Base-by-base conservation (phyloP, 2,113 vertebrate species). In the Perognathus longimembris region DNA sequence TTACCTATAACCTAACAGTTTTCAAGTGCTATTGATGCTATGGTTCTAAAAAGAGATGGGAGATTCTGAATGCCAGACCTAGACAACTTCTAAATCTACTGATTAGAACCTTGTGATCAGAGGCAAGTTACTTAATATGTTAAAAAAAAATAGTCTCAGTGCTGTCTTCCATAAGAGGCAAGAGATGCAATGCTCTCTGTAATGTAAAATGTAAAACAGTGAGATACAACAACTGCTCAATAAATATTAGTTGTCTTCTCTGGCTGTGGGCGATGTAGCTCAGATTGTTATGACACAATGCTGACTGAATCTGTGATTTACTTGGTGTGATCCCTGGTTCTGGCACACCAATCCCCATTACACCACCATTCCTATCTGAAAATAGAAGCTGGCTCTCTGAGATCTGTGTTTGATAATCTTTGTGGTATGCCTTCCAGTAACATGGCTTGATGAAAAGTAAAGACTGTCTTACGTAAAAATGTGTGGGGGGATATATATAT, bases 391-490 rank as follows among this genome's bases (percentile, higher is more conserved):
- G 79, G 36, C 45, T 89, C 32, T 93, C 32, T 54, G 71, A 92
- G 74, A 92, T 92, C 77, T 94, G 73, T 89, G 69, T 89, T 96
- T 95, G 83, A 89, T 92, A 59, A 92, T 42, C 54, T 89, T 90
- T 78, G 69, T 93, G 36, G 36, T 85, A 30, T 85, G 40, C 50
- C 42, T 94, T 94, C 87, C 63, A 93, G 88, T 81, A 91, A 85
- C 38, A 87, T 22, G 61, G 59, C n/a, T 96, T 74, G 74, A 87
- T 94, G 45, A 86, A 96, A 95, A 96, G 69, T 80, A 93, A 94
- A 40, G 28, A 76, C 38, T 67, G 22, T 92, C 75, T 93, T 85
- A 86, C 91, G 71, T 83, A 67, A 79, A 64, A 92, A 32, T 59
- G 85, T 88, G 24, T 94, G 66, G 88, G 78, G 84, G n/a, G n/a